These are phyloP conservation scores for Cervus canadensis DNA, from an alignment of 2,113 vertebrate species.

Conservation along the genomic window DNA sequence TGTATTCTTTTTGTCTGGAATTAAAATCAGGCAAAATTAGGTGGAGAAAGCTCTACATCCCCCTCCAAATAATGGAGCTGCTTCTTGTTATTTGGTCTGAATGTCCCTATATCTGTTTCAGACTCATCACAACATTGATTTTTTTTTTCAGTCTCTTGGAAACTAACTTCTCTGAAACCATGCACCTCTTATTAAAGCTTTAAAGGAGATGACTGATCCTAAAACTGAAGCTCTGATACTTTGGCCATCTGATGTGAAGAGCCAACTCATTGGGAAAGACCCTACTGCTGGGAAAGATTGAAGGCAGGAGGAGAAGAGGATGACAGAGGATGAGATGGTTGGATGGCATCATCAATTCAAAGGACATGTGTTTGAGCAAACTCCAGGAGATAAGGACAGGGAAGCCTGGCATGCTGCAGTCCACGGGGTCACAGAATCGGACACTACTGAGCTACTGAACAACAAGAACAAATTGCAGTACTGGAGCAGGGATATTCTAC, in stretches of 20 bases:
- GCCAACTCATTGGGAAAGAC: neutral
- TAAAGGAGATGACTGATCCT: neutral
- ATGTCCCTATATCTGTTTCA: neutral
- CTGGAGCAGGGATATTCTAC: neutral
- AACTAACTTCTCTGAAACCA: slow-evolving; percentile 23
- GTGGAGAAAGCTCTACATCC: neutral
- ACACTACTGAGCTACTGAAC: neutral
- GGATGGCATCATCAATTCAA: neutral
- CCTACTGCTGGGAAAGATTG: neutral
- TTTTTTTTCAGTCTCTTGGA: slow-evolving; percentile 23
- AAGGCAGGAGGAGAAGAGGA: neutral
- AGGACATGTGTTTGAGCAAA: neutral
- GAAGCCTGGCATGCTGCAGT: neutral
- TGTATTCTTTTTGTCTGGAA: neutral
- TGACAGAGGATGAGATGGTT: neutral
- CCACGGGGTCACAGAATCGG: neutral
- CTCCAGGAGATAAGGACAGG: neutral
- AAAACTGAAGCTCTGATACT: neutral
- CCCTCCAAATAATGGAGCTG: neutral
- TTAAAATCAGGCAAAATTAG: neutral
- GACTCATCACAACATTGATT: neutral
- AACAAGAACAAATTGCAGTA: neutral
- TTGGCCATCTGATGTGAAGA: neutral
- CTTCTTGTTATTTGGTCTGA: neutral
- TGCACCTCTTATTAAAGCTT: slow-evolving; percentile 2